phyloP scores from a whole-genome alignment of 1,140 invertebrate genomes.

The Drosophila varians region DNA sequence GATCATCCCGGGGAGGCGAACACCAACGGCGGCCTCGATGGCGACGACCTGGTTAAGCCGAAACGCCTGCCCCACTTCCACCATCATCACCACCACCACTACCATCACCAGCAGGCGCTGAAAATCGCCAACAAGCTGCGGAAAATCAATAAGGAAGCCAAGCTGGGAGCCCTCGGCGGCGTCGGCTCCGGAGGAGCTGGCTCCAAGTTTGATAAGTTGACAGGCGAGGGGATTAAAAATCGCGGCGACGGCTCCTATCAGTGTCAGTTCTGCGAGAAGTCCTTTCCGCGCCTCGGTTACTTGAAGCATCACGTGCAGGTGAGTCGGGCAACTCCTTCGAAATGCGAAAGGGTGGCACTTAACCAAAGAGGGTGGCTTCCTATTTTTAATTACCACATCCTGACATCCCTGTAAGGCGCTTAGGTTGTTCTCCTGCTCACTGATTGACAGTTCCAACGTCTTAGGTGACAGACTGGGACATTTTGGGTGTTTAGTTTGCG shows the following conservation, averaged over 20 bases:
- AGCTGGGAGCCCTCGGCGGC: conserved; percentile 33
- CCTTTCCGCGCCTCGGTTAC: conserved; percentile 93
- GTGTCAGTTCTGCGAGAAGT: conserved; percentile 95
- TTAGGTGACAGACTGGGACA: conserved; percentile 15
- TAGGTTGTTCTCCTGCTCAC: conserved; percentile 4
- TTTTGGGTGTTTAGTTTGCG: conserved; percentile 12
- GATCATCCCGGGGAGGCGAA: conserved; percentile 30
- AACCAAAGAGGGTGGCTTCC: conserved; percentile 7
- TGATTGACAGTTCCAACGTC: conserved; percentile 18
- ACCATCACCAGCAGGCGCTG: conserved; percentile 73
- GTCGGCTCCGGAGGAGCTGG: conserved; percentile 28
- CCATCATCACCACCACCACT: conserved; percentile 73
- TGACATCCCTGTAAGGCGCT: conserved; percentile 32
- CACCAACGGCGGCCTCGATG: conserved; percentile 30
- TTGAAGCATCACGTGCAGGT: conserved; percentile 97
- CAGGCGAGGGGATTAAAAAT: conserved; percentile 80
- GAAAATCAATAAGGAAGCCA: conserved; percentile 81
- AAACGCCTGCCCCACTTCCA: conserved; percentile 57
- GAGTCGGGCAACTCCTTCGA: conserved; percentile 58
- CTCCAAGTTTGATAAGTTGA: conserved; percentile 83
- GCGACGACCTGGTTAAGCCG: conserved; percentile 31
- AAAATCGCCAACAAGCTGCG: conserved; percentile 80
- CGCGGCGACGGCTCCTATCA: conserved; percentile 88
- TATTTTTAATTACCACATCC: conserved; percentile 15
- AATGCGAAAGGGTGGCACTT: conserved; percentile 22